Base-by-base conservation (phyloP, 2,113 vertebrate species). In the Ophiodon elongatus region DNA sequence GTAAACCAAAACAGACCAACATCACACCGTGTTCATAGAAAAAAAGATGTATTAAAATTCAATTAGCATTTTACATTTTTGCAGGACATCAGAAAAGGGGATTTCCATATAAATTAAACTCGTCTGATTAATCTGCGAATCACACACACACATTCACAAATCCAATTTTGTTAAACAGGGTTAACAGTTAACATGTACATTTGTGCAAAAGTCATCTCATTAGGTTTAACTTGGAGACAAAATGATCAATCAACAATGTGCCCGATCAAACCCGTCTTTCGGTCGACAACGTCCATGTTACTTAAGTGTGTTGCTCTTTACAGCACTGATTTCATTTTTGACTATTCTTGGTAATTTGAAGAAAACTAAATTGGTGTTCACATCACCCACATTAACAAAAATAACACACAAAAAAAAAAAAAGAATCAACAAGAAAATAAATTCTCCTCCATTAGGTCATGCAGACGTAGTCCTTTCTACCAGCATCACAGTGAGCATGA, bases 101-200 rank as follows among this genome's bases (percentile, higher is more conserved):
- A 76, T 76, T 64, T 70, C 56, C 31, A 80, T 88, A 93, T 93
- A 94, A 94, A 94, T 95, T 92, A 94, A 88, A 85, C 37, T 67
- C 15, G 45, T 92, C 65, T 84, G 74, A 90, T 94, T 90, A 78
- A 62, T 67, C 60, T 75, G 33, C 56, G 5, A 88, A 70, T 73
- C 60, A 86, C 62, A 87, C 85, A 93, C 77, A 89, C 76, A 79
- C 72, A 35, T 77, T 86, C 65, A 86, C 59, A 84, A 43, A 79
- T 83, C 1, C 25, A 57, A 64, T 73, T 59, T 54, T 45, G 4
- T 15, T 15, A 45, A 78, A 69, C 27, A 73, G 65, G 59, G 52
- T 60, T 52, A 89, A 89, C 78, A 83, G 80, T 83, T 90, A 71
- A 89, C 84, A 90, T 91, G 60, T 90, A 90, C 88, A 90, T 43